Evolutionary conservation across 2,797 vertebrate genomes (phyloP).

Genomic region (Remorina albescens): DNA sequence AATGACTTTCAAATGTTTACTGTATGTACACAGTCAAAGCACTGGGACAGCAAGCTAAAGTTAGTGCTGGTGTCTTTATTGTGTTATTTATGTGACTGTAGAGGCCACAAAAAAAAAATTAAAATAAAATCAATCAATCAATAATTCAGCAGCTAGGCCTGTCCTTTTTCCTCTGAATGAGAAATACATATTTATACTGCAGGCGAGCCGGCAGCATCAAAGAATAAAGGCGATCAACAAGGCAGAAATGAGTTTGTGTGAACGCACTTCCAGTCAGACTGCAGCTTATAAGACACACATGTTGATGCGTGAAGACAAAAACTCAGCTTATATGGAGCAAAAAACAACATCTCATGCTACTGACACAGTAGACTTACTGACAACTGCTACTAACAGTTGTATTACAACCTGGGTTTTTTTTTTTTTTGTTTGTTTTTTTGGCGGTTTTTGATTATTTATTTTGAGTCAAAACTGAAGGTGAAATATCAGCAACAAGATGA

Average conservation of each 20-base stretch:
- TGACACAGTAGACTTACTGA: not conserved
- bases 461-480: not conserved
- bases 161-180: not conserved
- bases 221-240: conserved; percentile 47
- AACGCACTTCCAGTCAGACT: conserved; percentile 26
- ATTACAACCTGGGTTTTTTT: not conserved
- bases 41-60: conserved; percentile 69
- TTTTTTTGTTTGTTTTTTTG: too few relatives aligned
- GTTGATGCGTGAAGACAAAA: conserved; percentile 17
- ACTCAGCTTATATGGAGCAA: not conserved
- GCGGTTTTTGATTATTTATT: too few relatives aligned
- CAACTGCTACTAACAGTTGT: not conserved
- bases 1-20: conserved; percentile 50
- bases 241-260: conserved; percentile 38
- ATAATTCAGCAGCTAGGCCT: too few relatives aligned
- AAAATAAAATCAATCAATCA: too few relatives aligned
- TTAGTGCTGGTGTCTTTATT: conserved; percentile 59
- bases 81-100: conserved; percentile 5
- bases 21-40: conserved; percentile 67
- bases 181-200: conserved; percentile 7
- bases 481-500: too few relatives aligned
- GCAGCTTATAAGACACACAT: conserved; percentile 42
- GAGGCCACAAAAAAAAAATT: conserved; percentile 27
- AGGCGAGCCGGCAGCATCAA: conserved; percentile 2
- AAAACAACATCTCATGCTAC: not conserved